Evolutionary conservation across 2,888 invertebrate species (phyloP), one percentile per base, ranked within the genome.

Genomic region (Leistus spinibarbis): DNA sequence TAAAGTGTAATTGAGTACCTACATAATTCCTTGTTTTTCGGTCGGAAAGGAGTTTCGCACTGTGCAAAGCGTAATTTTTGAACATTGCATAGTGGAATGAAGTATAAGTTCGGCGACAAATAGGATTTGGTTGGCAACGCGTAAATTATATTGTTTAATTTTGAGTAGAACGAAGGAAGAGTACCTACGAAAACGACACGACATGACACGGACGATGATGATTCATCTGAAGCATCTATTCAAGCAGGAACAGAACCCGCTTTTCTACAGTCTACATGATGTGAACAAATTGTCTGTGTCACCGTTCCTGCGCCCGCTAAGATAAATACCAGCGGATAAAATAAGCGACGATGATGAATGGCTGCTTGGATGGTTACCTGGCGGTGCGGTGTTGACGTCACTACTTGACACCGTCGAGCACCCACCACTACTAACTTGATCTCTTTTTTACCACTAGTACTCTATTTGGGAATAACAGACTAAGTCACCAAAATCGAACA

Each of bases 71-170:
- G n/a, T n/a, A n/a, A n/a, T n/a, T n/a, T n/a, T n/a, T n/a, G n/a
- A n/a, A n/a, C n/a, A n/a, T n/a, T n/a, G n/a, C 5, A 40, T 40
- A 10, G 40, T 40, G 7, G 40, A 40, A 40, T 40, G 1, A 13
- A 40, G 40, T n/a, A 40, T 5, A 13, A 40, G 40, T 5, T 40
- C 40, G 7, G 1, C 40, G 65, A 78, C 78, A 79, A 78, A 78
- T 77, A 78, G 74, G 76, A 75, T 71, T 76, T 76, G 77, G 77
- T 77, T 77, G 77, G 73, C 70, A 77, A 77, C 69, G 79, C 77
- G 78, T 76, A 77, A 78, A 78, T 78, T 78, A 79, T 78, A 79
- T 79, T 79, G 78, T 79, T 78, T 79, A 79, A 79, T 79, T 77
- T 77, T 75, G 78, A 77, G 76, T 40, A 40, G 7, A 13, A 40